A percentile compares a stretch with the other conserved stretches of the same genome.
These are phyloP conservation scores for Alentia gelatinosa DNA, from an alignment of 2,888 invertebrate genomes.

Conservation along the genomic window DNA sequence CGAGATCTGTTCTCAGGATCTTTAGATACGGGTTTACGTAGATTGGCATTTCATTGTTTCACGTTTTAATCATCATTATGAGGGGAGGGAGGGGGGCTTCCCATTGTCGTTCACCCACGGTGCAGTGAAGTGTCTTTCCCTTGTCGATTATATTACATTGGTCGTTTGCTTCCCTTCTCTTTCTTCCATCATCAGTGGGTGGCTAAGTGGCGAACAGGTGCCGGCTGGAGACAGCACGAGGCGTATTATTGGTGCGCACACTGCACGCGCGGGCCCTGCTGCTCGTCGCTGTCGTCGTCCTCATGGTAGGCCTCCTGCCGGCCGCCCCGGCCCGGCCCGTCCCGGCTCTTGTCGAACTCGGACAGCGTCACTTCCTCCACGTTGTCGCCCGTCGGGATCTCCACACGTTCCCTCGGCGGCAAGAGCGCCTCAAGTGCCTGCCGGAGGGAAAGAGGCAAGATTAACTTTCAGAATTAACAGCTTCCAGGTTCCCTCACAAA, in stretches of 20 bases:
- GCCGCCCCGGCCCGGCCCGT: conserved; percentile 77
- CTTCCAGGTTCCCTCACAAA: no score
- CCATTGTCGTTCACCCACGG: no score
- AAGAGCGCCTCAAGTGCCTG: conserved; percentile 88
- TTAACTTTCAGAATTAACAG: not conserved
- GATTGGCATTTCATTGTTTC: no score
- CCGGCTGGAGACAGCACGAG: not conserved
- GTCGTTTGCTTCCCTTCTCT: no score
- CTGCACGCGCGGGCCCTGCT: conserved; percentile 84
- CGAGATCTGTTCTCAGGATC: no score
- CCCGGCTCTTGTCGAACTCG: conserved; percentile 86
- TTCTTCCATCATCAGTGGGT: no score
- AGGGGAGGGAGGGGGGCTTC: no score
- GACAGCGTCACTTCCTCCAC: conserved; percentile 92
- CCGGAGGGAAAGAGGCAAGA: conserved; percentile 72
- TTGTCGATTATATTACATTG: no score
- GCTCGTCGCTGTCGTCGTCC: conserved; percentile 85
- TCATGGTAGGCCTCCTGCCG: conserved; percentile 86
- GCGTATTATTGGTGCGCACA: conserved; percentile 88
- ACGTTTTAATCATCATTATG: no score
- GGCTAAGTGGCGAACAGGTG: not conserved
- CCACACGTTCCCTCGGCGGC: conserved; percentile 87
- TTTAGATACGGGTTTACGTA: no score
- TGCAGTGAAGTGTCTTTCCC: no score
- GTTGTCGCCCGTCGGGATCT: conserved; percentile 88